Percentiles rank a stretch among this genome's conserved stretches.
These are phyloP conservation scores for Holothuria scabra DNA, from an alignment of 53 echinoderm and acorn worm genomes.

Conservation along the genomic window DNA sequence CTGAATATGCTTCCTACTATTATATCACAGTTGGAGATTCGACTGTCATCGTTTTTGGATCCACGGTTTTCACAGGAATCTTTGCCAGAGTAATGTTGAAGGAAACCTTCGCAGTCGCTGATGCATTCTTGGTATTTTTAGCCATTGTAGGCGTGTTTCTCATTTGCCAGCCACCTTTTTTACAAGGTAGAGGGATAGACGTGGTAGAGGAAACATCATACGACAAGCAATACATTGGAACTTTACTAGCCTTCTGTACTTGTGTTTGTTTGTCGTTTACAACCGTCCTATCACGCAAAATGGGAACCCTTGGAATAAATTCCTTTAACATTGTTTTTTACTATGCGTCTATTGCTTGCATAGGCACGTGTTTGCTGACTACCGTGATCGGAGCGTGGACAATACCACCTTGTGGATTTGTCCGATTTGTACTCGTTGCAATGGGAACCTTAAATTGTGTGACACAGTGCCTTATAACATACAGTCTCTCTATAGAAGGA, in stretches of 20 bases:
- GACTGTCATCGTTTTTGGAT: slow-evolving; percentile 27
- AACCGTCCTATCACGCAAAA: neutral
- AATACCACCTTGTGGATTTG: slow-evolving; percentile 11
- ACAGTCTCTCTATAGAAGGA: slow-evolving; percentile 6
- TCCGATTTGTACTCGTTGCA: neutral
- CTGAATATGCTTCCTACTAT: neutral
- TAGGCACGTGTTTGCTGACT: neutral
- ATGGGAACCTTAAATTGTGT: neutral
- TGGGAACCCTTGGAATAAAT: slow-evolving; percentile 5
- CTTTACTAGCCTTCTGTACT: neutral
- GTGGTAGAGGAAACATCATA: neutral
- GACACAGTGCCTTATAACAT: neutral
- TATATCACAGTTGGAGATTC: slow-evolving; percentile 22
- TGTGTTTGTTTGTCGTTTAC: neutral
- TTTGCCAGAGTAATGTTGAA: slow-evolving; percentile 22
- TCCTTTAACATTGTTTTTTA: slow-evolving; percentile 4
- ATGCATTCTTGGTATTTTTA: slow-evolving; percentile 1
- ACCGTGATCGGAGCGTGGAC: neutral
- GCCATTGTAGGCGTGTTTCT: slow-evolving; percentile 18
- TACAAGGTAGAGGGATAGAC: neutral
- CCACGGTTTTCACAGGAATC: slow-evolving; percentile 11
- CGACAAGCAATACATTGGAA: neutral
- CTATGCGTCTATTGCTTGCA: neutral
- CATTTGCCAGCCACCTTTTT: slow-evolving; percentile 32
- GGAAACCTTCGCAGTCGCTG: slow-evolving; percentile 5